Percentiles rank a stretch among this genome's conserved stretches.
Conservation (phyloP, 2,888 invertebrate species). For the Pyralis farinalis region DNA sequence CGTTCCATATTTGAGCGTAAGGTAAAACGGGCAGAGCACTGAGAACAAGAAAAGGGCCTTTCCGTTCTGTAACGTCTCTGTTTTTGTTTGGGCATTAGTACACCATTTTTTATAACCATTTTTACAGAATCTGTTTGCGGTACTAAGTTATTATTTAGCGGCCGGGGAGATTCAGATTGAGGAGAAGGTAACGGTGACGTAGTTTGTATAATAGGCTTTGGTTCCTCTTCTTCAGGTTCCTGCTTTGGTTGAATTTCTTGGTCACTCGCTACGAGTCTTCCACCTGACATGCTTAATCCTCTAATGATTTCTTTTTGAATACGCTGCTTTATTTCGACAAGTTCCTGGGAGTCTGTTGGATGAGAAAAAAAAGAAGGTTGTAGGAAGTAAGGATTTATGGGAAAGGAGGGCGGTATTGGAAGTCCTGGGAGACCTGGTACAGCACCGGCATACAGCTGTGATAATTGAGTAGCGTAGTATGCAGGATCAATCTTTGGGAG, state of each 20-base stretch:
- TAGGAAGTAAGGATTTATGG: constrained; percentile 84
- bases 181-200: constrained; percentile 66
- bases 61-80: constrained; percentile 94
- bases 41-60: constrained; percentile 93
- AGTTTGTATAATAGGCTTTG: constrained; percentile 66
- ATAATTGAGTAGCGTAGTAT: constrained; percentile 82
- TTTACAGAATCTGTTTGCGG: constrained; percentile 85
- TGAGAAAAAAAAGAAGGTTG: constrained; percentile 79
- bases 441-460: constrained; percentile 81
- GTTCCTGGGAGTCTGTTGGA: constrained; percentile 79
- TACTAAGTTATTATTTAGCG: constrained; percentile 61
- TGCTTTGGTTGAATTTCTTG: constrained; percentile 54
- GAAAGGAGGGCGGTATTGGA: constrained; percentile 81
- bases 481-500: constrained; percentile 83
- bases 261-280: constrained; percentile 78
- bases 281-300: constrained; percentile 85
- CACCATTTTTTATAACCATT: constrained; percentile 95
- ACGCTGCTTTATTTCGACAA: constrained; percentile 85
- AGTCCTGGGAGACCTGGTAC: constrained; percentile 77
- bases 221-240: constrained; percentile 78
- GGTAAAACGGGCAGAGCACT: constrained; percentile 94
- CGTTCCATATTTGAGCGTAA: constrained; percentile 97
- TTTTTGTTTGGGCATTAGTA: constrained; percentile 95
- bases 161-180: constrained; percentile 70
- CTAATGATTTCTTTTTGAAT: constrained; percentile 84